Evolutionary conservation across 2,113 vertebrate species (phyloP).

Genomic region (Nycticebus coucang): DNA sequence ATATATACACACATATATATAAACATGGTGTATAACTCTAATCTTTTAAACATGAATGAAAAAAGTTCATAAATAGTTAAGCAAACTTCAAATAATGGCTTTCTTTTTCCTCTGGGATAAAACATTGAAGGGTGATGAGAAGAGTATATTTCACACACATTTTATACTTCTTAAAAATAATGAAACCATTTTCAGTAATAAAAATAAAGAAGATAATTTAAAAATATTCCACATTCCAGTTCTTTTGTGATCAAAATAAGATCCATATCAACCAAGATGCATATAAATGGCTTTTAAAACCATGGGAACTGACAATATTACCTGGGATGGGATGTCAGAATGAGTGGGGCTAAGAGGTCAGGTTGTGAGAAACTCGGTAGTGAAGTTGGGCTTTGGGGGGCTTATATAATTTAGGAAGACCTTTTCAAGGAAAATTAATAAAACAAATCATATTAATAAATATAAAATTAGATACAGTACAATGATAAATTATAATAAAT

Average conservation of each 20-base stretch:
- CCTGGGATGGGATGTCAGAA: background rate
- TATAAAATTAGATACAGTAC: background rate
- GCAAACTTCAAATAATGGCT: background rate
- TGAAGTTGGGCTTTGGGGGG: background rate
- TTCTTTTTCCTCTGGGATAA: background rate
- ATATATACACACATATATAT: background rate
- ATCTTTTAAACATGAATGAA: background rate
- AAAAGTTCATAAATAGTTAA: background rate
- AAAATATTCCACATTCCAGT: background rate
- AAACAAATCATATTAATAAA: background rate
- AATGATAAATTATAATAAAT: background rate
- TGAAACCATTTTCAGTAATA: background rate
- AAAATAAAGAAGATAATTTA: background rate
- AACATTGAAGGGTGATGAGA: background rate
- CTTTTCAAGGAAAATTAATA: background rate
- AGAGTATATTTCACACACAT: background rate
- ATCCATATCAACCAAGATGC: background rate
- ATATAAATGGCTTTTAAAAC: background rate
- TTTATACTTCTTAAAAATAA: background rate
- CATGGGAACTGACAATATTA: background rate
- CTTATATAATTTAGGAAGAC: background rate
- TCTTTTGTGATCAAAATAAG: background rate
- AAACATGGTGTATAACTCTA: background rate
- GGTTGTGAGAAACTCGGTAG: background rate
- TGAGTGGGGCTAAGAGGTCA: background rate